phyloP scores from a whole-genome alignment of 2,888 invertebrate species.

The Scaeva pyrastri region DNA sequence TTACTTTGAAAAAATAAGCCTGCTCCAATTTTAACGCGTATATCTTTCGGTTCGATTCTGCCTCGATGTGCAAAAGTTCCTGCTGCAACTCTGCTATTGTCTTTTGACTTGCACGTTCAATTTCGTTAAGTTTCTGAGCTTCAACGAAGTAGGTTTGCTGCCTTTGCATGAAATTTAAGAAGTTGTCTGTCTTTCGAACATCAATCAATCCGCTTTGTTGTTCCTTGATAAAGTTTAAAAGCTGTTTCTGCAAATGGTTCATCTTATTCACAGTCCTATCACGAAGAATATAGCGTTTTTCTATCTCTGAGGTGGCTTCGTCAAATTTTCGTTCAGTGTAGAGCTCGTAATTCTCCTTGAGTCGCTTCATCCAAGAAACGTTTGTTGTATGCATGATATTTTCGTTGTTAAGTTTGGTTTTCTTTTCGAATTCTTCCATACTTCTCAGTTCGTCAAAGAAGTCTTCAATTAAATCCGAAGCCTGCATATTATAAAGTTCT shows the following conservation, averaged over 20 bases:
- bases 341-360: conserved; percentile 78
- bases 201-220: conserved; percentile 78
- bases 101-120: conserved; percentile 76
- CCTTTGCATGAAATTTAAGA: conserved; percentile 78
- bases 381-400: conserved; percentile 80
- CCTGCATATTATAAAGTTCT: conserved; percentile 79
- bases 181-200: conserved; percentile 79
- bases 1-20: conserved; percentile 79
- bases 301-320: conserved; percentile 79
- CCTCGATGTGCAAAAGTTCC: conserved; percentile 77
- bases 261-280: conserved; percentile 79
- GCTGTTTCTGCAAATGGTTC: conserved; percentile 78
- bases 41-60: conserved; percentile 77
- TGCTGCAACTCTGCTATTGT: conserved; percentile 76
- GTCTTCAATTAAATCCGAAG: conserved; percentile 78
- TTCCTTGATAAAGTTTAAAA: conserved; percentile 78
- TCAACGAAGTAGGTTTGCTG: conserved; percentile 80
- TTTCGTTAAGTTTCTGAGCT: conserved; percentile 77
- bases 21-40: conserved; percentile 80
- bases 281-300: conserved; percentile 79
- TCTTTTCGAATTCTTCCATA: conserved; percentile 75
- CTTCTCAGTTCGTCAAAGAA: conserved; percentile 78
- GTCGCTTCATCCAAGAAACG: conserved; percentile 77
- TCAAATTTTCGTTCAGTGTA: conserved; percentile 79
- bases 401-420: conserved; percentile 78